A percentile compares a stretch with the other conserved stretches of the same genome.
These are phyloP conservation scores for Pteromalus puparum DNA, from an alignment of 1,140 invertebrate genomes.

Conservation along the genomic window DNA sequence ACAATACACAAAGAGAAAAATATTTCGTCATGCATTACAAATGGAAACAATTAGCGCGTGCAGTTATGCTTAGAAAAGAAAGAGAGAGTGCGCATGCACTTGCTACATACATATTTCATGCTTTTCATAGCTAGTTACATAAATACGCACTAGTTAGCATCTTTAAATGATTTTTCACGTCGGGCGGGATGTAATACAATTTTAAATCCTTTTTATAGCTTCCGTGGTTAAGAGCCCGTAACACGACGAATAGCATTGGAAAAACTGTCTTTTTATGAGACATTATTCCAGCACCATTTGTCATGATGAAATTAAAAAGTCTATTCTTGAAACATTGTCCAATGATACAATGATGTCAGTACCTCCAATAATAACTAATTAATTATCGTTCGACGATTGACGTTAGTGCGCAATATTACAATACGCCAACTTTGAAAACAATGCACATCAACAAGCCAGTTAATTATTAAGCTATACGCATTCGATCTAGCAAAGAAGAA, in stretches of 20 bases:
- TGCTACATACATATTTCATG: neutral
- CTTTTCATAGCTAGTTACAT: neutral
- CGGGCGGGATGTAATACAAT: neutral
- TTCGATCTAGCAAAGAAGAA: neutral
- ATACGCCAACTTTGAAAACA: neutral
- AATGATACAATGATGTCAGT: neutral
- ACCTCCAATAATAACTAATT: neutral
- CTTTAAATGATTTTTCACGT: neutral
- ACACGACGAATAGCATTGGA: neutral
- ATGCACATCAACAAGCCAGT: neutral
- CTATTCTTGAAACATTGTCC: neutral
- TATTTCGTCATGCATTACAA: neutral
- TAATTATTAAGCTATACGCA: no score
- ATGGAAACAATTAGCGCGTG: neutral
- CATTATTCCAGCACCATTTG: neutral
- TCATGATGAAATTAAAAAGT: neutral
- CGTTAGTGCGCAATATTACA: neutral
- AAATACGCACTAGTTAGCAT: neutral
- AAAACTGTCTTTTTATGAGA: neutral
- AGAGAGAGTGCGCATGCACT: neutral
- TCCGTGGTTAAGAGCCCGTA: neutral
- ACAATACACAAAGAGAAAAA: neutral
- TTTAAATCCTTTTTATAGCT: neutral
- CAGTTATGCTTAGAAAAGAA: neutral
- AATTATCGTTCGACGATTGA: neutral